Percentiles rank a stretch among this genome's conserved stretches.
These are phyloP conservation scores for Coracopsis vasa DNA, from an alignment of 2,113 vertebrate genomes.

Conservation along the genomic window DNA sequence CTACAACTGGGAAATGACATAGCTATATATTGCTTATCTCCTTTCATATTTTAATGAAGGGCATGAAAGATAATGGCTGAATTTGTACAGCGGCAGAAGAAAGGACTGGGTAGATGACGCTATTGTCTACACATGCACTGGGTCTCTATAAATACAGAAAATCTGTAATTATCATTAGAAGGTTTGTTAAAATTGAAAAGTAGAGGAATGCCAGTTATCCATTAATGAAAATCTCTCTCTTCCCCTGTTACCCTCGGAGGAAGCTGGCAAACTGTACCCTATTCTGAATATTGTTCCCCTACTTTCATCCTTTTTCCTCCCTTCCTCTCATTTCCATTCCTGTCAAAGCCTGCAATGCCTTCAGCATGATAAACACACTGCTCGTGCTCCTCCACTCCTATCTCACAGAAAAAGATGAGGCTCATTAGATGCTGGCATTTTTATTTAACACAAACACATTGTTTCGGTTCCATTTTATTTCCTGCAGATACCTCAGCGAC, in stretches of 20 bases:
- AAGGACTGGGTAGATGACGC: slow-evolving; percentile 31
- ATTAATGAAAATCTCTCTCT: slow-evolving; percentile 19
- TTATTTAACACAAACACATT: slow-evolving; percentile 15
- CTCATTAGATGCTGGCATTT: not conserved
- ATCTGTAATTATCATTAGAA: slow-evolving; percentile 68
- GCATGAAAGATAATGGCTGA: slow-evolving; percentile 30
- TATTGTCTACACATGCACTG: not conserved
- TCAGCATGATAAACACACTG: slow-evolving; percentile 51
- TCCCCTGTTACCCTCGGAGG: not conserved
- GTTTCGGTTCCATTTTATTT: slow-evolving; percentile 22
- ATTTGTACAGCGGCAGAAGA: not conserved
- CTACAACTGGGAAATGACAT: not conserved
- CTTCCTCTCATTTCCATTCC: slow-evolving; percentile 52
- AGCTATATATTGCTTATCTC: slow-evolving; percentile 4
- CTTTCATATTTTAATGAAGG: slow-evolving; percentile 46
- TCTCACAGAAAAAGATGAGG: not conserved
- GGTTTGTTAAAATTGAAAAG: slow-evolving; percentile 68
- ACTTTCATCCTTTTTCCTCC: slow-evolving; percentile 7
- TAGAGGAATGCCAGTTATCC: slow-evolving; percentile 23
- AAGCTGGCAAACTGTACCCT: slow-evolving; percentile 28
- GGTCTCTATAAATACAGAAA: slow-evolving; percentile 59
- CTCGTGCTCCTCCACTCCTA: not conserved
- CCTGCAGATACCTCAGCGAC: not conserved
- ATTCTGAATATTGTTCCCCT: not conserved
- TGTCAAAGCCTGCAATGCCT: slow-evolving; percentile 26